Base-by-base conservation (phyloP, 2,888 invertebrate species). In the Bembecia ichneumoniformis region DNA sequence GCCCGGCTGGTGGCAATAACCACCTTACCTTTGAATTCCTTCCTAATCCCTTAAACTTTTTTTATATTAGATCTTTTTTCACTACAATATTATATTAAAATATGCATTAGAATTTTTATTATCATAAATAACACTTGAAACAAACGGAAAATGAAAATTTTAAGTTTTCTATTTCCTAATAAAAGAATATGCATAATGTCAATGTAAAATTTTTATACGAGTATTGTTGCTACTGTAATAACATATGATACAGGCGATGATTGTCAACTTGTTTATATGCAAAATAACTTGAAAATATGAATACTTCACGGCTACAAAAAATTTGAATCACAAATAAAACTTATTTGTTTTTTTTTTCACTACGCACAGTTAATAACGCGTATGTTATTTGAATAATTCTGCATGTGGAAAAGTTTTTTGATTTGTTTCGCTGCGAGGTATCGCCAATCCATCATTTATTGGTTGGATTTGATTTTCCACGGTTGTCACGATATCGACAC, bases 271-370 rank as follows among this genome's bases (percentile, higher is more conserved):
- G 77, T 86, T 76, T 84, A 82, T 80, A 86, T 86, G 86, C 78
- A 82, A 86, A 86, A 13, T 40, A 13, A n/a, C 40, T 40, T n/a
- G n/a, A 40, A 14, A 13, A 13, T 14, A 14, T 40, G 40, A 14
- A n/a, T 40, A 28, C 28, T 28, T 28, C 9, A 10, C 13, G 7
- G 69, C 61, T 59, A 68, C 52, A 65, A 63, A 62, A 71, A 71
- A 84, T 84, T 82, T 82, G 80, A 82, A 81, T 76, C 81, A 75
- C 77, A 83, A 84, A 84, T 82, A 66, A 63, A 66, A 66, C 56
- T 58, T 40, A 40, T 78, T 79, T 82, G 77, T 73, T 74, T 74
- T 74, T 79, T 78, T 82, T 79, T 75, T 75, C 74, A 71, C 74
- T 74, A 75, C 59, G 65, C 58, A 58, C 61, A 69, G 28, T 68